Conservation (phyloP, 2,797 vertebrate species). For the Philypnodon macrostomus region DNA sequence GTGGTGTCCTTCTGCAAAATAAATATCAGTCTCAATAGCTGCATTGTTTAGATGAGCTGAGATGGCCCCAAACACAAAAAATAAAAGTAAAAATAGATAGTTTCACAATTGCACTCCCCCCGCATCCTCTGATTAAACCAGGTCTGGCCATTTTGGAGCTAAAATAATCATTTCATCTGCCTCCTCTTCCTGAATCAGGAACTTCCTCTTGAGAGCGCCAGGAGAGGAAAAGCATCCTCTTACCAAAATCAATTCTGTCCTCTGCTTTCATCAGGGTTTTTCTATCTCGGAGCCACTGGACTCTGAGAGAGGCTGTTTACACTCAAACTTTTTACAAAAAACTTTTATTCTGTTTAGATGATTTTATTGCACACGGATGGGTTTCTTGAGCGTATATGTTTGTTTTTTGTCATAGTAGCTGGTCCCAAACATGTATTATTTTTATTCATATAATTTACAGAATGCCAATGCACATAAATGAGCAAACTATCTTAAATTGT, state of each 20-base stretch:
- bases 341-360: conserved; percentile 1
- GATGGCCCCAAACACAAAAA: not conserved
- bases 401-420: no score
- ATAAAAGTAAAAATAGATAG: conserved; percentile 10
- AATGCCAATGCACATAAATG: no score
- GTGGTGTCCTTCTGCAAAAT: conserved; percentile 11
- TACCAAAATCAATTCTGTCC: conserved; percentile 25
- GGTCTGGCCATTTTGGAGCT: conserved; percentile 25
- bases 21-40: not conserved
- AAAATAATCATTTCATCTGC: conserved; percentile 43
- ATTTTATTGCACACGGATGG: no score
- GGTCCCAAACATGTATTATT: no score
- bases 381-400: no score
- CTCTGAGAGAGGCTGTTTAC: conserved; percentile 3
- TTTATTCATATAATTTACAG: no score
- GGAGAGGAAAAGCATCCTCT: conserved; percentile 36
- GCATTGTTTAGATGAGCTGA: conserved; percentile 2
- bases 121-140: conserved; percentile 14
- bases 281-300: conserved; percentile 7
- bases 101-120: conserved; percentile 17
- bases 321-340: not conserved
- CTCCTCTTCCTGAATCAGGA: conserved; percentile 41
- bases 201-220: conserved; percentile 37
- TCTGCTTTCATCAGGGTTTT: conserved; percentile 11
- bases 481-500: no score